These are phyloP conservation scores for Tolmerus cingulatus DNA, from an alignment of 2,888 invertebrate species.

Conservation along the genomic window DNA sequence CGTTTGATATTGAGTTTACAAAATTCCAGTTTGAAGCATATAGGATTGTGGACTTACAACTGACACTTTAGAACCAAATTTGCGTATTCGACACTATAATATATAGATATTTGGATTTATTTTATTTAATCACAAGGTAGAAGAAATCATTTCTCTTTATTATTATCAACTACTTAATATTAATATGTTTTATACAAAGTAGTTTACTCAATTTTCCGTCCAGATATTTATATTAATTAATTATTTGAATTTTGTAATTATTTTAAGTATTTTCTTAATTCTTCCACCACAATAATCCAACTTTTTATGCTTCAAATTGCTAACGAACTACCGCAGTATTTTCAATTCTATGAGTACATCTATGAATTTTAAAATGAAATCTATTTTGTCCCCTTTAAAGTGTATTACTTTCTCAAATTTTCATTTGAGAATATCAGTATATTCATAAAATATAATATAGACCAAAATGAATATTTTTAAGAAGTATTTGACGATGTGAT, in stretches of 20 bases:
- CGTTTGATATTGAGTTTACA: not conserved
- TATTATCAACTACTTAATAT: not conserved
- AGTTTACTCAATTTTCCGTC: not conserved
- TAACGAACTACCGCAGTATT: not conserved
- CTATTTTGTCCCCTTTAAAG: not conserved
- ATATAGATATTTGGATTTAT: too few relatives aligned
- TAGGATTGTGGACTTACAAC: not conserved
- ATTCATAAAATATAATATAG: constrained; percentile 6
- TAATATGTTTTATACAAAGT: not conserved
- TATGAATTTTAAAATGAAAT: not conserved
- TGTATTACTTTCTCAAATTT: not conserved
- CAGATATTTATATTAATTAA: not conserved
- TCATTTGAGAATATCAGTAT: not conserved
- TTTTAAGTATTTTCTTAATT: not conserved
- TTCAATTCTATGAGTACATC: not conserved
- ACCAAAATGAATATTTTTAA: constrained; percentile 27
- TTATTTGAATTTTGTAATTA: not conserved
- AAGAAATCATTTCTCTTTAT: too few relatives aligned
- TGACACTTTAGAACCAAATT: too few relatives aligned
- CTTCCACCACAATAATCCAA: not conserved
- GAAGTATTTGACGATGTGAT: constrained; percentile 7
- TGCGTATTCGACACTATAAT: too few relatives aligned
- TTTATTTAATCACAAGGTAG: too few relatives aligned
- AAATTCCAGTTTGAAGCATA: not conserved
- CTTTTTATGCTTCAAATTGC: not conserved